Base-by-base conservation (phyloP, 2,113 vertebrate genomes). In the Odocoileus hemionus region DNA sequence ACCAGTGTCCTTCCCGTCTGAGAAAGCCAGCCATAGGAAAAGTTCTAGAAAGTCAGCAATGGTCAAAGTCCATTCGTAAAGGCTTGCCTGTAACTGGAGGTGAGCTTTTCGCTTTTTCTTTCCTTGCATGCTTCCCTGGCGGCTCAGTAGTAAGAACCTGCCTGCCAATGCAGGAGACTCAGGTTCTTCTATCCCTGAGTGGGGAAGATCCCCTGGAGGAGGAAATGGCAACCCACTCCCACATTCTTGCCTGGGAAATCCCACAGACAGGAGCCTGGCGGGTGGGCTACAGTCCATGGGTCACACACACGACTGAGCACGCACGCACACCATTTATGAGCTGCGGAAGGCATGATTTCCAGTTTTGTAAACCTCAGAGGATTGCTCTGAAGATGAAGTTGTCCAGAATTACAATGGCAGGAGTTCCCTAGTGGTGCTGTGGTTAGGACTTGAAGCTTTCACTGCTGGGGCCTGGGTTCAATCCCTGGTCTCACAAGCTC, bases 11-110 rank as follows among this genome's bases (percentile, higher is more conserved):
- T 79, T 87, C 47, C 67, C 67, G 4, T 52, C 61, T 45, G 90
- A 47, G 95, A 64, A 76, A 96, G 70, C 39, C 5, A 6, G 88
- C 61, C 92, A 3, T 84, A 93, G 91, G 91, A 54, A 93, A 84
- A 94, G 93, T 76, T 91, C 94, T 61, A 95, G 95, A 84, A 39
- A 95, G 97, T 58, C 89, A 30, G n/a, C 78, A n/a, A 83, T 26
- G 50, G 91, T 82, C 90, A 67, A 15, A 52, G 82, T 89, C 36
- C 0, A 30, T 89, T 54, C 67, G 25, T 11, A 89, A 82, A 95
- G 64, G 45, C 82, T 92, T 36, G 58, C 74, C 36, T 50, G 6
- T 61, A 64, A 52, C 61, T n/a, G 28, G 64, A 57, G 79, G 36
- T 57, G 30, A 78, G 60, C 52, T 21, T 52, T 86, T 6, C 0